Percentiles rank a stretch among this genome's conserved stretches.
phyloP scores from a whole-genome alignment of 2,888 invertebrate genomes.

The Dorcus hopei region DNA sequence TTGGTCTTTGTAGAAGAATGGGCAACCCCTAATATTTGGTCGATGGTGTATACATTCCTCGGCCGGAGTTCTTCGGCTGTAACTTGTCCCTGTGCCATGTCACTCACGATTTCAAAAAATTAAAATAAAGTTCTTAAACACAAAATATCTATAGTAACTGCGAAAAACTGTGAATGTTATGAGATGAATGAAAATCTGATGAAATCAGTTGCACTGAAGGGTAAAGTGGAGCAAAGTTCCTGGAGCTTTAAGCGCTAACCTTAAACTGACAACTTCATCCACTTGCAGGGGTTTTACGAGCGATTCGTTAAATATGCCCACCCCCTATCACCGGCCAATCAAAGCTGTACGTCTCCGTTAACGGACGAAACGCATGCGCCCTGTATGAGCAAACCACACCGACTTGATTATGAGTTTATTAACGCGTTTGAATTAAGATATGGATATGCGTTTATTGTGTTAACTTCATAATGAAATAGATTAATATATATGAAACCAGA shows the following conservation, averaged over 20 bases:
- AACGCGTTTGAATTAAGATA: slow-evolving; percentile 35
- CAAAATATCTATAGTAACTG: neutral
- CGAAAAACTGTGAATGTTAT: neutral
- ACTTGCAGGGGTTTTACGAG: slow-evolving; percentile 31
- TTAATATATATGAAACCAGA: slow-evolving; percentile 34
- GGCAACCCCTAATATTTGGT: slow-evolving; percentile 48
- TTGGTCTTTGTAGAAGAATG: slow-evolving; percentile 24
- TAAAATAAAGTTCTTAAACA: slow-evolving; percentile 4
- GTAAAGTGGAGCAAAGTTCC: neutral
- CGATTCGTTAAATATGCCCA: slow-evolving; percentile 26
- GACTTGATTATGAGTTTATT: slow-evolving; percentile 35
- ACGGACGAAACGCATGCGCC: slow-evolving; percentile 32
- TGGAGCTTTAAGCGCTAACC: slow-evolving; percentile 5
- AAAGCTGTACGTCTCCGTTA: slow-evolving; percentile 3
- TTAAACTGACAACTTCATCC: slow-evolving; percentile 35
- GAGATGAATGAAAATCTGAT: neutral
- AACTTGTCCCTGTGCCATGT: slow-evolving; percentile 33
- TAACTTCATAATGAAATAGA: slow-evolving; percentile 41
- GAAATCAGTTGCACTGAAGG: neutral
- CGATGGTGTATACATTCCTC: slow-evolving; percentile 48
- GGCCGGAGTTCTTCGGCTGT: slow-evolving; percentile 41
- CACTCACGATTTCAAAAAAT: slow-evolving; percentile 14
- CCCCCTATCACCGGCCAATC: slow-evolving; percentile 35
- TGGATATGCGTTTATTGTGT: slow-evolving; percentile 28
- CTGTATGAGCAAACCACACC: slow-evolving; percentile 38